Percentiles rank a stretch among this genome's conserved stretches.
phyloP scores from a whole-genome alignment of 2,113 vertebrate species.

The Scophthalmus maximus region DNA sequence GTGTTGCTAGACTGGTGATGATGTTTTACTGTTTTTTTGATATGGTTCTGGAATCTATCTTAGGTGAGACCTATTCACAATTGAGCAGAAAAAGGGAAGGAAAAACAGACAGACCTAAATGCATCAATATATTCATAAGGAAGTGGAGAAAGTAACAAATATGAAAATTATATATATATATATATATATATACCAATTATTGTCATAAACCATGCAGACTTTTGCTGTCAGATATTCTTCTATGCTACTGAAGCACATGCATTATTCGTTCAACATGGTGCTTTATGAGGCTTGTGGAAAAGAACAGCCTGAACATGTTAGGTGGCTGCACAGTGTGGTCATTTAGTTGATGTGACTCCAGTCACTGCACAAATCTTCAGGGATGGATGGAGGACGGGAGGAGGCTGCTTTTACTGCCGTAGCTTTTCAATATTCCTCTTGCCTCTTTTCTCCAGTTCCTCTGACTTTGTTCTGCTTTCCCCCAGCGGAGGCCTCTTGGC shows the following conservation, averaged over 20 bases:
- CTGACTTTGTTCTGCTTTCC: slow-evolving; percentile 32
- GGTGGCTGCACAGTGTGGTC: neutral
- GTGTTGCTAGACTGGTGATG: too few species aligned
- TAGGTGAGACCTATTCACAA: too few species aligned
- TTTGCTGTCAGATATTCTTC: neutral
- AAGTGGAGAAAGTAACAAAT: too few species aligned
- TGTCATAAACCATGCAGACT: neutral
- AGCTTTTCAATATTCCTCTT: slow-evolving; percentile 34
- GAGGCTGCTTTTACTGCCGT: neutral
- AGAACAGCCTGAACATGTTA: neutral
- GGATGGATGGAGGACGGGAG: slow-evolving; percentile 2
- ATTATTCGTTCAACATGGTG: neutral
- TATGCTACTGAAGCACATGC: neutral
- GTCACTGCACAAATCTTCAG: slow-evolving; percentile 4
- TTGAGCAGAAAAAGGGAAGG: too few species aligned
- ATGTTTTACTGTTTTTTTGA: too few species aligned
- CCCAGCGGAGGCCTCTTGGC: slow-evolving; percentile 25
- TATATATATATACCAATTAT: too few species aligned
- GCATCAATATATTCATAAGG: too few species aligned
- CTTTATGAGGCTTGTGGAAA: neutral
- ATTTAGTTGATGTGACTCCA: neutral
- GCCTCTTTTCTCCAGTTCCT: slow-evolving; percentile 1
- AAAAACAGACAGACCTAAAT: too few species aligned
- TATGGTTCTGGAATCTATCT: too few species aligned
- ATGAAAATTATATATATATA: too few species aligned